Percentiles rank a stretch among this genome's conserved stretches.
These are phyloP conservation scores for Dendroctonus valens DNA, from an alignment of 1,140 invertebrate genomes.

Conservation along the genomic window DNA sequence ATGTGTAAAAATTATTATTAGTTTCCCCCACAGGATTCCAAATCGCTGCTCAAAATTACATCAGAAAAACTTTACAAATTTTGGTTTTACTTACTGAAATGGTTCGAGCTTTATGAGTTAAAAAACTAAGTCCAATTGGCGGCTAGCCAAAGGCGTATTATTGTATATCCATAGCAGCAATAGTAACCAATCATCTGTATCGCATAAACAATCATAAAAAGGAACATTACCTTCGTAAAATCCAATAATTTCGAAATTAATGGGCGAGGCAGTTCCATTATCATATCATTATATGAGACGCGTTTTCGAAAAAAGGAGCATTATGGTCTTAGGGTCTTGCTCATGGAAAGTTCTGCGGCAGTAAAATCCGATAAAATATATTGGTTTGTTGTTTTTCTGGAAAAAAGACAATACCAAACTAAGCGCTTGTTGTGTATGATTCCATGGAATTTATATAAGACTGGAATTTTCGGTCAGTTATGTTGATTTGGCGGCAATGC, in stretches of 20 bases:
- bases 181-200: constrained; percentile 52
- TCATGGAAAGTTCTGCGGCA: constrained; percentile 19
- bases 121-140: constrained; percentile 11
- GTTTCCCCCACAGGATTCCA: background rate
- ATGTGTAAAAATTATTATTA: background rate
- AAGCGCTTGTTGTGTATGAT: no score
- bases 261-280: constrained; percentile 45
- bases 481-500: no score
- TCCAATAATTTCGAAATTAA: constrained; percentile 49
- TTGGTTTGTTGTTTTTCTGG: background rate
- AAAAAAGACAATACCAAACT: no score
- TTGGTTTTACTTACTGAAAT: background rate
- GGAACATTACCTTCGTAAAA: constrained; percentile 49
- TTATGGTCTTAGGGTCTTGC: constrained; percentile 26
- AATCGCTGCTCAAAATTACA: background rate
- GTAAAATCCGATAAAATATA: constrained; percentile 32
- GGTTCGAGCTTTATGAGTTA: no score
- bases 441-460: no score
- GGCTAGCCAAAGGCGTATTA: constrained; percentile 2
- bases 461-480: no score
- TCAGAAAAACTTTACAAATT: background rate
- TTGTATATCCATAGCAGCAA: constrained; percentile 36
- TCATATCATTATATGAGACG: constrained; percentile 46
- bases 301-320: constrained; percentile 35
- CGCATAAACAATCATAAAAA: constrained; percentile 52